These are phyloP conservation scores for Zaprionus tsacasi DNA, from an alignment of 1,140 invertebrate species.

Conservation along the genomic window DNA sequence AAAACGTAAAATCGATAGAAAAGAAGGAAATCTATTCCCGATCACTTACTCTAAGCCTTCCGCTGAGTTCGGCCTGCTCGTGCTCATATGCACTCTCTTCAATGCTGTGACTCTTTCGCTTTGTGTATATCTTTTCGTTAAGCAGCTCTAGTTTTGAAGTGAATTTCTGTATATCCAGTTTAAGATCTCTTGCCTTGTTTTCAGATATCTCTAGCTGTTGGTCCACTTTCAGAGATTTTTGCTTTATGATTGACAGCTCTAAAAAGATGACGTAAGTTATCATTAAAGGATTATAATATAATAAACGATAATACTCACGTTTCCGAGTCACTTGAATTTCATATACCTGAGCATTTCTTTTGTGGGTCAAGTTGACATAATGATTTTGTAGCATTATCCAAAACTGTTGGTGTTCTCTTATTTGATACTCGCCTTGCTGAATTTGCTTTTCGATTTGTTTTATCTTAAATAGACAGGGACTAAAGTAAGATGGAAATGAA, in stretches of 20 bases:
- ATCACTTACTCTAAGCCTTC: conserved; percentile 85
- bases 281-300: not conserved
- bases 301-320: conserved; percentile 84
- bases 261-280: too few relatives aligned
- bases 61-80: conserved; percentile 86
- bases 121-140: conserved; percentile 86
- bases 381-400: conserved; percentile 91
- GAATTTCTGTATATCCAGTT: conserved; percentile 86
- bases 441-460: conserved; percentile 87
- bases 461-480: conserved; percentile 70
- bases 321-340: conserved; percentile 89
- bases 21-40: not conserved
- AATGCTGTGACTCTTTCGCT: conserved; percentile 86
- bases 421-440: conserved; percentile 86
- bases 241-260: conserved; percentile 90
- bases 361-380: conserved; percentile 87
- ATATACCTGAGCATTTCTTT: conserved; percentile 87
- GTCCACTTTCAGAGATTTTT: conserved; percentile 89
- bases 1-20: conserved; percentile 44
- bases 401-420: conserved; percentile 87
- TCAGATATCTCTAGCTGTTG: conserved; percentile 86
- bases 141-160: conserved; percentile 87
- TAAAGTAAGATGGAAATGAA: not conserved
- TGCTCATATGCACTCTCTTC: conserved; percentile 87
- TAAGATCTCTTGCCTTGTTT: conserved; percentile 86